Evolutionary conservation across 1,140 invertebrate genomes (phyloP).

Genomic region (Pissodes strobi): DNA sequence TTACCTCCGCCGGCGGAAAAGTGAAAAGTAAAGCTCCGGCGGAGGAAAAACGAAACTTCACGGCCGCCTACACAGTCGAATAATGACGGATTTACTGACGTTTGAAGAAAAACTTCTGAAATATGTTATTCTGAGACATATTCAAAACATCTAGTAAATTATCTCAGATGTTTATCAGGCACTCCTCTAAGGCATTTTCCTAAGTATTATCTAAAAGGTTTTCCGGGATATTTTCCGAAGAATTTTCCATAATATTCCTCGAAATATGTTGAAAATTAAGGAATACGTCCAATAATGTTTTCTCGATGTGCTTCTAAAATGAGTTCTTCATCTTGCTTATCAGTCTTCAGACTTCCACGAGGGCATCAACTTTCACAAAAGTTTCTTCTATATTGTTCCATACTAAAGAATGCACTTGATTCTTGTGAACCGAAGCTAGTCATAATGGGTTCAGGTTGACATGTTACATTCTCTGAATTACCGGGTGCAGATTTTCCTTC

Average conservation of each 20-base stretch:
- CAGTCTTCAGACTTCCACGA: background rate
- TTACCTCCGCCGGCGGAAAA: too few species aligned
- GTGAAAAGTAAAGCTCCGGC: too few species aligned
- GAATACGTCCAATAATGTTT: too few species aligned
- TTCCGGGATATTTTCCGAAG: background rate
- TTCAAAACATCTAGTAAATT: background rate
- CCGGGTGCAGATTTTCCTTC: constrained; percentile 35
- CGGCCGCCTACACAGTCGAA: too few species aligned
- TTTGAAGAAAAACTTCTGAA: too few species aligned
- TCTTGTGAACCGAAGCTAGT: constrained; percentile 14
- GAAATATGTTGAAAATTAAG: too few species aligned
- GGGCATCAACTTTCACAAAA: background rate
- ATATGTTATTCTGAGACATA: constrained; percentile 25
- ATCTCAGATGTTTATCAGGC: background rate
- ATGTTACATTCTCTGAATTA: constrained; percentile 24
- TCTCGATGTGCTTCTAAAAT: too few species aligned
- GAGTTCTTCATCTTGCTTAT: background rate
- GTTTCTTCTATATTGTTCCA: constrained; percentile 4
- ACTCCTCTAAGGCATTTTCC: background rate
- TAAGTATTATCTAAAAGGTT: background rate
- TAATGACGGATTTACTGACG: too few species aligned
- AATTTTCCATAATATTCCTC: background rate
- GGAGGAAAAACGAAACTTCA: too few species aligned
- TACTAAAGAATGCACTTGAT: constrained; percentile 12
- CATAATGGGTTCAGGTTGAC: constrained; percentile 6